Evolutionary conservation across 1,140 invertebrate genomes (phyloP), one percentile per base, ranked within the genome.

Genomic region (Drosophila gunungcola): DNA sequence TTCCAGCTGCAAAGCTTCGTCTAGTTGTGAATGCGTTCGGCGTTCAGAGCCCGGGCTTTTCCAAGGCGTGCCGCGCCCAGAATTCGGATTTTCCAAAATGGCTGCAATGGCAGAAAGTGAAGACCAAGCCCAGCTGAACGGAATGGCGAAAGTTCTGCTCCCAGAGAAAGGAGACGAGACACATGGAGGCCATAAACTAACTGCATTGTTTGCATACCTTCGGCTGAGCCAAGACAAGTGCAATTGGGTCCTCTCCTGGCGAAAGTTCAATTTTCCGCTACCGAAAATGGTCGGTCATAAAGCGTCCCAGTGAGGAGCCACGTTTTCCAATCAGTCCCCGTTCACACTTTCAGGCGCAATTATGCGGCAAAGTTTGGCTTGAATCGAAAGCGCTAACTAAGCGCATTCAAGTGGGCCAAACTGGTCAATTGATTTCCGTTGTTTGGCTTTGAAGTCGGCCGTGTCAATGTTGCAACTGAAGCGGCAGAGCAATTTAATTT

Each of bases 351-450:
- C 55, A 27, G 36, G 58, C 27, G 27, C 67, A 45, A 75, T 72
- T 58, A 64, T 48, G 48, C 45, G 42, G 36, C 21, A 43, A 52
- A 49, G 43, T 84, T 79, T 53, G 70, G 61, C 48, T 51, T 45
- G 57, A 38, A 46, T 53, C 42, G 29, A 69, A 67, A 72, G 69
- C 74, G 62, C 81, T 83, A 83, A 83, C 81, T 85, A 85, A 57
- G 56, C 45, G 77, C 61, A 84, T 80, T 80, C 72, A 80, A 48
- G 54, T 58, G 48, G 36, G 42, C 46, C 61, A 51, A 69, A 36
- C 25, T 77, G 73, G 64, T 42, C 73, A 77, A 68, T 76, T 76
- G 73, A 41, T 76, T 60, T 45, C 21, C 78, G 49, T 80, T 80
- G 77, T 78, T 78, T 42, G 61, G 5, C 56, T 52, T 48, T 57